These are phyloP conservation scores for Lycophotia porphyrea DNA, from an alignment of 2,888 invertebrate genomes.

Conservation along the genomic window DNA sequence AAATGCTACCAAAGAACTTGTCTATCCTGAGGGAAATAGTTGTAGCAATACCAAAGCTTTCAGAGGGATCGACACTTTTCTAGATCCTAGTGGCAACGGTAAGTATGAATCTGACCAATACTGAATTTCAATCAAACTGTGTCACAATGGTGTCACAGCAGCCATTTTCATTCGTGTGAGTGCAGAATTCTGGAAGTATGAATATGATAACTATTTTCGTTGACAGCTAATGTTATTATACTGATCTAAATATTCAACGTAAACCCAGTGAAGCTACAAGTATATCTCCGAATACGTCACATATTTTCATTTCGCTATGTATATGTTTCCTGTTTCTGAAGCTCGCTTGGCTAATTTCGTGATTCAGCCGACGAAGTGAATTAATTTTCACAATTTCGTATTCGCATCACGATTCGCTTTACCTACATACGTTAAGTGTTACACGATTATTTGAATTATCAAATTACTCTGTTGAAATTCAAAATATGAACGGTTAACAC, in stretches of 20 bases:
- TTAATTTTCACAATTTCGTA: constrained; percentile 63
- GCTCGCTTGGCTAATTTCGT: constrained; percentile 59
- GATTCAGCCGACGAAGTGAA: constrained; percentile 61
- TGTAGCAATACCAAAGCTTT: neutral
- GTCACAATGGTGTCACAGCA: neutral
- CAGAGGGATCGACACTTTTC: neutral
- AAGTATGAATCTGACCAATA: neutral
- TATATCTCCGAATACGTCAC: constrained; percentile 36
- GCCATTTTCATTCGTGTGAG: neutral
- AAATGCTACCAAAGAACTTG: neutral
- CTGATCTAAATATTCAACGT: constrained; percentile 14
- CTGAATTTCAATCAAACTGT: neutral
- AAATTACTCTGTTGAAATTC: constrained; percentile 59
- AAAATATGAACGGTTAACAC: constrained; percentile 48
- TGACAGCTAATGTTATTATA: neutral
- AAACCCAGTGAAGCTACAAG: constrained; percentile 4
- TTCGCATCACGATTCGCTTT: constrained; percentile 55
- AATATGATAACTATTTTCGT: neutral
- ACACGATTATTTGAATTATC: constrained; percentile 61
- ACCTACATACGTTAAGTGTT: constrained; percentile 61
- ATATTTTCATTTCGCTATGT: constrained; percentile 56
- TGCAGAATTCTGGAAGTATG: neutral
- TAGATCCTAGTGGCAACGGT: neutral
- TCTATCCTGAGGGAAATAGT: neutral
- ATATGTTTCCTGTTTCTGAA: constrained; percentile 53